These are phyloP conservation scores for Lepilemur septentrionalis DNA, from an alignment of 2,797 vertebrate species.

Conservation along the genomic window DNA sequence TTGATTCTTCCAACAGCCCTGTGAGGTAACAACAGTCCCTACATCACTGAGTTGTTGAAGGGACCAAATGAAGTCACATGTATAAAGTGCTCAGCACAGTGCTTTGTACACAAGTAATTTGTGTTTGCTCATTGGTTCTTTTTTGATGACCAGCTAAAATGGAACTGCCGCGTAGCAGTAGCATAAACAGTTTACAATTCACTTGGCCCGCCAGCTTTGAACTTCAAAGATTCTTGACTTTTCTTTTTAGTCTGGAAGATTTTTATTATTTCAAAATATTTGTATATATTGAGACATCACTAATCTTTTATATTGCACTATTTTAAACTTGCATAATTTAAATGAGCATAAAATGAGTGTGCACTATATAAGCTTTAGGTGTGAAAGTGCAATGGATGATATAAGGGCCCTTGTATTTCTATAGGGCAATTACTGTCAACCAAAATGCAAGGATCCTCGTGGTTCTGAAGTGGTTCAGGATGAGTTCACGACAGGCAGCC, in stretches of 20 bases:
- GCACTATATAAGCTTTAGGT: not conserved
- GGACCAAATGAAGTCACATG: not conserved
- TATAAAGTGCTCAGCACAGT: not conserved
- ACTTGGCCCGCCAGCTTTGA: not conserved
- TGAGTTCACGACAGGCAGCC: not conserved
- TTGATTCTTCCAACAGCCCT: not conserved
- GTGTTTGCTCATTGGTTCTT: not conserved
- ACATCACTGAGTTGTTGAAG: not conserved
- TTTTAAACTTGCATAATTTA: not conserved
- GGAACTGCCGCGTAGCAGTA: not conserved
- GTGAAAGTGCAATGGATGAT: not conserved
- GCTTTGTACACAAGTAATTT: not conserved
- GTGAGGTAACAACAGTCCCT: not conserved
- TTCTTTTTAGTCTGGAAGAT: not conserved
- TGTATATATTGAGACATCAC: not conserved
- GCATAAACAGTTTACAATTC: not conserved
- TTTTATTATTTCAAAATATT: conserved; percentile 27
- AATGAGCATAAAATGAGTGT: not conserved
- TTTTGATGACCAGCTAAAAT: not conserved
- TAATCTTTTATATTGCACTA: not conserved
- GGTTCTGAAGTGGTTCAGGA: not conserved
- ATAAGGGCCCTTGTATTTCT: not conserved
- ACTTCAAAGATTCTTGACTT: not conserved
- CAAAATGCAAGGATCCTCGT: not conserved
- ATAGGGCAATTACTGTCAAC: not conserved